phyloP scores from a whole-genome alignment of 2,797 vertebrate genomes.

The Vipera latastei region DNA sequence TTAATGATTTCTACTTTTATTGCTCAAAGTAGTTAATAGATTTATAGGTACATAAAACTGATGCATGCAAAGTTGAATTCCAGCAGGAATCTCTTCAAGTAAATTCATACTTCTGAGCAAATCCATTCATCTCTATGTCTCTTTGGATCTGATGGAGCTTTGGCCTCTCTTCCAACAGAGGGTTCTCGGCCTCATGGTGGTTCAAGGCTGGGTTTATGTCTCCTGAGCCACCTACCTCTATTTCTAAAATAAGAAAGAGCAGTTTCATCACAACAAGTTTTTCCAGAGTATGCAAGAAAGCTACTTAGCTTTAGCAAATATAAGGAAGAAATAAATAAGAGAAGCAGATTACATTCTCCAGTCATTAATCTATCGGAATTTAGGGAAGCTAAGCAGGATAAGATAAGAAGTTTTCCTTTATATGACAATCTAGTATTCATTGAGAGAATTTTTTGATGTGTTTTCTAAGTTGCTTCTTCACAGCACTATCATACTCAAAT shows the following conservation, averaged over 20 bases:
- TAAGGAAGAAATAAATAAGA: neutral
- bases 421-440: slow-evolving; percentile 9
- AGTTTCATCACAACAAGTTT: neutral
- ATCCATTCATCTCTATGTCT: neutral
- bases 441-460: slow-evolving; percentile 17
- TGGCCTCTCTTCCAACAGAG: neutral
- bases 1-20: neutral
- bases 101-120: neutral
- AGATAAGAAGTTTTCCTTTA: neutral
- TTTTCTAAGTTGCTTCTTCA: slow-evolving; percentile 1
- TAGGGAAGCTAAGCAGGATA: neutral
- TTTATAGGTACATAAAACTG: neutral
- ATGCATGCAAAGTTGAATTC: neutral
- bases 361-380: neutral
- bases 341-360: neutral
- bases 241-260: neutral
- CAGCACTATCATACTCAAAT: neutral
- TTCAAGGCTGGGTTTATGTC: neutral
- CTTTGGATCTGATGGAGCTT: neutral
- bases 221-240: neutral
- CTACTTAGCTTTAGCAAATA: neutral
- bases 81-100: neutral
- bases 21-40: neutral
- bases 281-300: neutral
- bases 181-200: neutral